Evolutionary conservation across 64 coral and sea anemone genomes (phyloP).

Genomic region (Platygyra sinensis): DNA sequence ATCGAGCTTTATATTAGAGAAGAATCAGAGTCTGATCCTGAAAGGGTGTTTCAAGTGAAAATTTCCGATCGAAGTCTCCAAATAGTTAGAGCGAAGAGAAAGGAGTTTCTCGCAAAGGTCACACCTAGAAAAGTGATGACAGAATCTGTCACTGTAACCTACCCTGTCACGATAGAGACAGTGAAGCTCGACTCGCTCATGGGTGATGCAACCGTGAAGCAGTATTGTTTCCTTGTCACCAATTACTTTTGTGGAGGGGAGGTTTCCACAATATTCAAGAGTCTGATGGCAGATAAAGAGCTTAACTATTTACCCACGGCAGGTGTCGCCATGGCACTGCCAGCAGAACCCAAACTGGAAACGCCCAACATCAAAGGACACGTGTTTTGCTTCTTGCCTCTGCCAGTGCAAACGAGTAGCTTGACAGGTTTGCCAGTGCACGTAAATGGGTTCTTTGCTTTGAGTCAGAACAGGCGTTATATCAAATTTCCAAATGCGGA

Average conservation of each 20-base stretch:
- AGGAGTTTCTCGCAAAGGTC: constrained; percentile 51
- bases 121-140: not conserved
- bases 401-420: constrained; percentile 69
- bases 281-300: constrained; percentile 52
- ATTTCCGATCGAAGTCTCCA: constrained; percentile 41
- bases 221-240: constrained; percentile 75
- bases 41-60: constrained; percentile 55
- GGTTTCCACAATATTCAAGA: constrained; percentile 37
- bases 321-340: constrained; percentile 53
- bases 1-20: constrained; percentile 72
- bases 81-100: constrained; percentile 46
- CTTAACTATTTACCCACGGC: constrained; percentile 78
- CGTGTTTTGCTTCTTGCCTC: constrained; percentile 89
- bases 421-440: constrained; percentile 90
- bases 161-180: constrained; percentile 66
- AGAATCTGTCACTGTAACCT: constrained; percentile 44
- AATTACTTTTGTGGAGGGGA: constrained; percentile 53
- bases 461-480: constrained; percentile 89
- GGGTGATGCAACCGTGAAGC: not conserved
- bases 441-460: constrained; percentile 90
- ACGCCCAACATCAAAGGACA: constrained; percentile 8
- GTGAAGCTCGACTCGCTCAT: not conserved
- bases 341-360: not conserved
- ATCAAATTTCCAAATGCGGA: constrained; percentile 87
- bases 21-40: constrained; percentile 18